These are phyloP conservation scores for Candoia aspera DNA, from an alignment of 2,113 vertebrate genomes.

Conservation along the genomic window DNA sequence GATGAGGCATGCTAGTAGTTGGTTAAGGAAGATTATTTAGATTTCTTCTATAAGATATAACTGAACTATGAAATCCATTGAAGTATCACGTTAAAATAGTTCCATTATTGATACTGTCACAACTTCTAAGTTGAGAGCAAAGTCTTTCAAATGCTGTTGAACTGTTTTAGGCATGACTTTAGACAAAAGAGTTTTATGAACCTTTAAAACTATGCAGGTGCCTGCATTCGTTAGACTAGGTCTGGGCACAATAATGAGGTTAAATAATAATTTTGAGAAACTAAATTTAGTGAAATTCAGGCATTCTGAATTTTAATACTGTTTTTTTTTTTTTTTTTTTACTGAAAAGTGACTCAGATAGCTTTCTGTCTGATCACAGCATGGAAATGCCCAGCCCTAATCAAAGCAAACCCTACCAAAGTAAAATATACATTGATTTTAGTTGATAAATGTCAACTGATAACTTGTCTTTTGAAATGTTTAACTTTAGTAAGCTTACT, in stretches of 20 bases:
- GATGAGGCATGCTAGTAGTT: slow-evolving; percentile 34
- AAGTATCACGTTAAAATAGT: slow-evolving; percentile 54
- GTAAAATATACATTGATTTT: slow-evolving; percentile 79
- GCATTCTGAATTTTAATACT: slow-evolving; percentile 69
- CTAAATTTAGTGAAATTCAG: slow-evolving; percentile 69
- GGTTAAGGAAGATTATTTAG: slow-evolving; percentile 40
- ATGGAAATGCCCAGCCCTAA: slow-evolving; percentile 80
- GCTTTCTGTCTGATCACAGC: slow-evolving; percentile 79
- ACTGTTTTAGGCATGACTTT: slow-evolving; percentile 65
- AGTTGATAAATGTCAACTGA: slow-evolving; percentile 87
- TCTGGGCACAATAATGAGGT: slow-evolving; percentile 75
- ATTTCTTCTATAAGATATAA: not conserved
- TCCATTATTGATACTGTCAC: slow-evolving; percentile 54
- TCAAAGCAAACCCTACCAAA: slow-evolving; percentile 72
- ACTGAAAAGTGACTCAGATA: slow-evolving; percentile 75
- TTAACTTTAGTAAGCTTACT: slow-evolving; percentile 87
- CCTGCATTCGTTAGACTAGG: slow-evolving; percentile 78
- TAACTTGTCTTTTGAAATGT: slow-evolving; percentile 84
- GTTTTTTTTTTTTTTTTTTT: slow-evolving; percentile 53
- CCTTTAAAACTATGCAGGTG: slow-evolving; percentile 72
- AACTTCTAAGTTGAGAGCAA: slow-evolving; percentile 59
- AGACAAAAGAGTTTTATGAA: slow-evolving; percentile 67
- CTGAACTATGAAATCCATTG: not conserved
- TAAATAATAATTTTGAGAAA: slow-evolving; percentile 66
- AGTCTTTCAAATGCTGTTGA: slow-evolving; percentile 67